Evolutionary conservation across 2,888 invertebrate genomes (phyloP).

Genomic region (Chrysomela aeneicollis): DNA sequence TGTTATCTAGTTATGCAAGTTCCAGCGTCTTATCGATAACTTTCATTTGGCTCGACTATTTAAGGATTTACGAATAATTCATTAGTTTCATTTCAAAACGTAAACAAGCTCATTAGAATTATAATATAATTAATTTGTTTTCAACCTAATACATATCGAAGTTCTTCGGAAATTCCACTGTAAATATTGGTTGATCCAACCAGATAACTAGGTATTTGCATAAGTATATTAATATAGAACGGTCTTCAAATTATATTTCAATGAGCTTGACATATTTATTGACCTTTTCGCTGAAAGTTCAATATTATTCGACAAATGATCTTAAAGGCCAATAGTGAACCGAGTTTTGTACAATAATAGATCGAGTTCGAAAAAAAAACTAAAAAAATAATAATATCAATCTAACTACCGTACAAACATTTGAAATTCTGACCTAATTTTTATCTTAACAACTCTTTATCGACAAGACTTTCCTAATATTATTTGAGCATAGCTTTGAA

Average conservation of each 20-base stretch:
- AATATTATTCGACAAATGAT: not conserved
- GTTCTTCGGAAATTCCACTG: not conserved
- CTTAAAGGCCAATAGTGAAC: too few relatives aligned
- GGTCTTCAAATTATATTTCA: not conserved
- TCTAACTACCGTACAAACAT: too few relatives aligned
- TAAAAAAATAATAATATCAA: too few relatives aligned
- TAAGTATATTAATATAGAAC: not conserved
- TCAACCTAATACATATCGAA: not conserved
- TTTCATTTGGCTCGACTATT: not conserved
- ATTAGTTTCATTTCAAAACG: not conserved
- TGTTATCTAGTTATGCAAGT: not conserved
- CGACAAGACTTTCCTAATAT: too few relatives aligned
- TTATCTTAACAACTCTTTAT: too few relatives aligned
- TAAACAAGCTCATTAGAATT: too few relatives aligned
- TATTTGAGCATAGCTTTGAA: too few relatives aligned
- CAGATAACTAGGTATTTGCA: not conserved
- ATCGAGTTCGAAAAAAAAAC: too few relatives aligned
- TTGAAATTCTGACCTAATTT: too few relatives aligned
- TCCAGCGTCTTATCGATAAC: not conserved
- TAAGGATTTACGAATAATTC: not conserved
- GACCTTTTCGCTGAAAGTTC: not conserved
- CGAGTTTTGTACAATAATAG: too few relatives aligned
- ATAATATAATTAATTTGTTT: not conserved
- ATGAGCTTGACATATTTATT: not conserved
- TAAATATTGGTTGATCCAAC: not conserved